Evolutionary conservation across 1,140 invertebrate genomes (phyloP).

Genomic region (Dreissena polymorpha): DNA sequence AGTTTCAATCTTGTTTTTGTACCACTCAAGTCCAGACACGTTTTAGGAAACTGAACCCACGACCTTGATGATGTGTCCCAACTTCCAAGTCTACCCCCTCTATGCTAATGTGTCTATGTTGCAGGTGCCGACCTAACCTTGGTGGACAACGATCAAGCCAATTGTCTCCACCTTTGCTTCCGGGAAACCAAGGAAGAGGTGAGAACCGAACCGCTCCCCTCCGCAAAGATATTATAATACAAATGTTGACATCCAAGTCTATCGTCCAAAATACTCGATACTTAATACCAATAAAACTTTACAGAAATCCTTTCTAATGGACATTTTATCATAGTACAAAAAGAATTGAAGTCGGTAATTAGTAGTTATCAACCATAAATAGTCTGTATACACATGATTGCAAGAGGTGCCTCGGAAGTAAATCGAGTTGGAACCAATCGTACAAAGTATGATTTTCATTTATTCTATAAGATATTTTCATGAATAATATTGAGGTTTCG

Average conservation of each 20-base stretch:
- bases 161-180: constrained; percentile 1
- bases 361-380: background rate
- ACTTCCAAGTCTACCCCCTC: background rate
- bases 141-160: background rate
- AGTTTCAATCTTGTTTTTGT: background rate
- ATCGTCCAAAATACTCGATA: background rate
- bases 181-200: background rate
- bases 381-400: no score
- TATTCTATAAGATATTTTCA: no score
- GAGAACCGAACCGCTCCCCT: background rate
- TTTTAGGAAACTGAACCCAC: background rate
- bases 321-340: background rate
- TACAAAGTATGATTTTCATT: no score
- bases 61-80: background rate
- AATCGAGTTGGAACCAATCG: no score
- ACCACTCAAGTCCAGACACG: background rate
- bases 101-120: no score
- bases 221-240: background rate
- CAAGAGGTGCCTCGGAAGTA: no score
- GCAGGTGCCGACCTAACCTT: constrained; percentile 4
- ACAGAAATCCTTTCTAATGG: background rate
- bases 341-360: background rate
- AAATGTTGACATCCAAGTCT: background rate
- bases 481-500: no score
- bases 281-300: background rate